These are phyloP conservation scores for Scaptomyza reducta DNA, from an alignment of 2,888 invertebrate species.

Conservation along the genomic window DNA sequence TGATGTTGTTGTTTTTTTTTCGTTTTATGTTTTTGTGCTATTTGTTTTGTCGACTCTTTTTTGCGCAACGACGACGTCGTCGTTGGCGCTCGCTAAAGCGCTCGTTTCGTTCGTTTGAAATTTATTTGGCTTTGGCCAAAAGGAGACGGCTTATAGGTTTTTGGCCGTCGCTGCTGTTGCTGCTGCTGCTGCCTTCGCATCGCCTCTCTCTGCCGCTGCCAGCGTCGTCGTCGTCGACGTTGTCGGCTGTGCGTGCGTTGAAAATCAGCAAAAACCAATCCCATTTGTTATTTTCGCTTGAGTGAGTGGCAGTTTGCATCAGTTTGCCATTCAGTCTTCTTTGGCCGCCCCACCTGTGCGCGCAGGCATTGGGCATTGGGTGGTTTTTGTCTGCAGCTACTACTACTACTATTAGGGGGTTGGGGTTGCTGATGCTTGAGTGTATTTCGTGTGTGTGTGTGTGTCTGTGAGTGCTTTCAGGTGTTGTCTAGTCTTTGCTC, in stretches of 20 bases:
- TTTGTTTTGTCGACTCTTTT: constrained; percentile 54
- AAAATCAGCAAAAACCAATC: constrained; percentile 84
- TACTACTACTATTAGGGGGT: not conserved
- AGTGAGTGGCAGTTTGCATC: constrained; percentile 84
- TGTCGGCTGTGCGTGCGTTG: constrained; percentile 65
- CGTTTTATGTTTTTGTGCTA: constrained; percentile 52
- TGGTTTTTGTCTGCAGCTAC: constrained; percentile 23
- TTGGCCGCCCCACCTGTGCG: constrained; percentile 68
- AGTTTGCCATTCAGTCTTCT: constrained; percentile 78
- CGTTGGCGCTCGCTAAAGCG: constrained; percentile 51
- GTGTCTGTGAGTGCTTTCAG: constrained; percentile 69
- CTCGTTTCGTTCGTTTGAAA: constrained; percentile 78
- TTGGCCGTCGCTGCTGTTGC: constrained; percentile 54
- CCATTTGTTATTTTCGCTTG: constrained; percentile 85
- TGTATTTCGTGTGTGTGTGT: constrained; percentile 26
- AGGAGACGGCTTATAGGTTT: constrained; percentile 83
- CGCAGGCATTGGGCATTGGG: constrained; percentile 59
- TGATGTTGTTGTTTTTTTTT: not conserved
- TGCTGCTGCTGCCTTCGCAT: constrained; percentile 58
- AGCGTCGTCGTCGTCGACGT: constrained; percentile 36
- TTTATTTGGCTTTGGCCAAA: constrained; percentile 83
- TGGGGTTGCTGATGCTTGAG: constrained; percentile 27
- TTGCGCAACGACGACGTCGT: constrained; percentile 55
- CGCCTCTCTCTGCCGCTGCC: constrained; percentile 44
- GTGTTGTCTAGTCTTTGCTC: constrained; percentile 63